These are phyloP conservation scores for Trachelus stipa DNA, from an alignment of 2,888 invertebrate species.

Conservation along the genomic window DNA sequence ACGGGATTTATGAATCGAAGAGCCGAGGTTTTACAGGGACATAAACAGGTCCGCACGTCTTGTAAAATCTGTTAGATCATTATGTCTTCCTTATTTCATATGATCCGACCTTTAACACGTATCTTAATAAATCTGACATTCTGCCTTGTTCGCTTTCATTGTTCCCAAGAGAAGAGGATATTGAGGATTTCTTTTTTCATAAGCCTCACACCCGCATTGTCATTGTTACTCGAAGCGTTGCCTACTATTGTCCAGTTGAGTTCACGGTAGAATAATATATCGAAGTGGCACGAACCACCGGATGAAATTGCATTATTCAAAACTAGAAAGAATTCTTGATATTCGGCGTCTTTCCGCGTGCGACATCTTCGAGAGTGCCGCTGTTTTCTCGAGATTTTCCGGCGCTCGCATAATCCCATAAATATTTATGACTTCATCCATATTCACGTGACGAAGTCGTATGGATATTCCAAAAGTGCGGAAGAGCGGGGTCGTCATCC, in stretches of 20 bases:
- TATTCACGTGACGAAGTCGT: neutral
- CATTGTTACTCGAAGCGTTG: neutral
- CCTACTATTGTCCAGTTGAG: neutral
- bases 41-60: neutral
- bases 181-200: neutral
- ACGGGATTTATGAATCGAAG: neutral
- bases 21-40: neutral
- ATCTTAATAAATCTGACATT: neutral
- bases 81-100: neutral
- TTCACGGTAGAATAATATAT: neutral
- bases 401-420: neutral
- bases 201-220: neutral
- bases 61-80: neutral
- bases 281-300: neutral
- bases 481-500: too few species aligned
- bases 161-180: neutral
- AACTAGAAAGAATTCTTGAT: neutral
- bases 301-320: neutral
- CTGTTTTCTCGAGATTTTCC: neutral
- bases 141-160: neutral
- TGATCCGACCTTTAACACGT: neutral
- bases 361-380: neutral
- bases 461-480: neutral
- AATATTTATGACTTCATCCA: neutral
- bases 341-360: neutral